These are phyloP conservation scores for Bradysia coprophila DNA, from an alignment of 1,140 invertebrate genomes.

Conservation along the genomic window DNA sequence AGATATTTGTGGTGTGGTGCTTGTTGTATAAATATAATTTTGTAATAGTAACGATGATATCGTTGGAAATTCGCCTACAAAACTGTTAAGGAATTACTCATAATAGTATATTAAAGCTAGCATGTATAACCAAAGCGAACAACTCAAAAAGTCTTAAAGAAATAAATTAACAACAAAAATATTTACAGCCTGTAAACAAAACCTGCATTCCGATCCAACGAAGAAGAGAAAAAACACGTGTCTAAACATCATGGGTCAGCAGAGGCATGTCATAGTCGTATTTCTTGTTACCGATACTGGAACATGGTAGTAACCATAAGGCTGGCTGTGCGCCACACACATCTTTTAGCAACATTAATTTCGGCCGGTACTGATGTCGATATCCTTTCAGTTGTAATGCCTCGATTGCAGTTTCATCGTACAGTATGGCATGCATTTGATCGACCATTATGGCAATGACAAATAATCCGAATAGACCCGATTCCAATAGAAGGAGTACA, in stretches of 20 bases:
- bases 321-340: constrained; percentile 58
- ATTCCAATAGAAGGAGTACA: constrained; percentile 67
- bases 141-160: too few relatives aligned
- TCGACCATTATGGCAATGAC: constrained; percentile 77
- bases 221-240: too few relatives aligned
- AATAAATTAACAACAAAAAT: too few relatives aligned
- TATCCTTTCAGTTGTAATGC: constrained; percentile 50
- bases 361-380: constrained; percentile 41
- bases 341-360: constrained; percentile 50
- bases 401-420: constrained; percentile 52
- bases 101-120: too few relatives aligned
- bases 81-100: too few relatives aligned
- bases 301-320: constrained; percentile 45
- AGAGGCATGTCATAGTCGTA: constrained; percentile 32
- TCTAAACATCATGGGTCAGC: constrained; percentile 35
- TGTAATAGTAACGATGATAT: too few relatives aligned
- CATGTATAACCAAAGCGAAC: too few relatives aligned
- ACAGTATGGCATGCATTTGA: constrained; percentile 69
- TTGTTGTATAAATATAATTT: too few relatives aligned
- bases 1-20: too few relatives aligned
- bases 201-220: too few relatives aligned
- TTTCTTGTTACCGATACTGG: constrained; percentile 29
- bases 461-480: constrained; percentile 73
- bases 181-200: too few relatives aligned
- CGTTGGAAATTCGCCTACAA: too few relatives aligned